phyloP scores from a whole-genome alignment of 2,797 vertebrate species.

The Protosalanx chinensis region DNA sequence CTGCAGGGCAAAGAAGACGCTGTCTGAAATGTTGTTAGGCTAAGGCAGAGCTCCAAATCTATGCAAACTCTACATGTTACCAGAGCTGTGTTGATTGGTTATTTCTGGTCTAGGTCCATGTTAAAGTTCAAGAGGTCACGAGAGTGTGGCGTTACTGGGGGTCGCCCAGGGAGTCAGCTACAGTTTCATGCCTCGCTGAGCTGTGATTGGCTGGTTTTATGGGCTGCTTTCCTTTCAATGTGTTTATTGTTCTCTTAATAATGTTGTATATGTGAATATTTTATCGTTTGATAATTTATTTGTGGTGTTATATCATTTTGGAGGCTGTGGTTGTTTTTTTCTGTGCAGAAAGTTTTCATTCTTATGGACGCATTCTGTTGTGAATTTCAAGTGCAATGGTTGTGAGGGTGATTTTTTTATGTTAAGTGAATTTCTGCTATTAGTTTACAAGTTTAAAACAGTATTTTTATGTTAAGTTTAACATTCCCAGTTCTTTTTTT shows the following conservation, averaged over 20 bases:
- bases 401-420: neutral
- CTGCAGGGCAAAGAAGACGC: no score
- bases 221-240: neutral
- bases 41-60: no score
- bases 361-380: neutral
- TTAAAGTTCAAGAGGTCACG: neutral
- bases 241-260: neutral
- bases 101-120: neutral
- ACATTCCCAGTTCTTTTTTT: no score
- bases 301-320: neutral
- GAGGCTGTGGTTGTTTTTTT: neutral
- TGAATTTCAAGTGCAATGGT: neutral
- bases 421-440: no score
- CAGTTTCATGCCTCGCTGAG: constrained; percentile 3
- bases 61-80: neutral
- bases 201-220: neutral
- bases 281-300: constrained; percentile 18
- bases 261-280: constrained; percentile 1
- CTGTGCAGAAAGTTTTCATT: neutral
- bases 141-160: neutral
- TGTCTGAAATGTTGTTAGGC: no score
- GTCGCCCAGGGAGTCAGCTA: constrained; percentile 1
- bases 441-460: no score
- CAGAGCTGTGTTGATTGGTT: neutral
- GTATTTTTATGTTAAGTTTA: no score